Conservation (phyloP, 2,113 vertebrate species). For the Anas platyrhynchos region DNA sequence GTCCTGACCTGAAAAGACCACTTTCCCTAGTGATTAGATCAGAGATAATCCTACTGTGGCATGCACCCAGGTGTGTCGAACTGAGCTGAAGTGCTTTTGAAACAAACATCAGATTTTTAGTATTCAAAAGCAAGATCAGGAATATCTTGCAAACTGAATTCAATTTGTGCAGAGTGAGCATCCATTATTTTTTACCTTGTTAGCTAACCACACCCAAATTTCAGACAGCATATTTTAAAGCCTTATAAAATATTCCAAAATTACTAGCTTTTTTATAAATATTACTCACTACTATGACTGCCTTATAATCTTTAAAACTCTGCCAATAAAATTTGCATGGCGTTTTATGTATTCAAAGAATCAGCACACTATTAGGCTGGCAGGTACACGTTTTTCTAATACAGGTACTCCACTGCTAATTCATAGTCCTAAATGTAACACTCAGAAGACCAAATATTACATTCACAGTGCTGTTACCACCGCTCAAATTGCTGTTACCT, state of each 20-base stretch:
- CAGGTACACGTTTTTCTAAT: background rate
- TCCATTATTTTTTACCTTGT: background rate
- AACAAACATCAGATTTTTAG: slow-evolving; percentile 24
- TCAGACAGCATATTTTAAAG: background rate
- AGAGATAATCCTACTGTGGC: slow-evolving; percentile 52
- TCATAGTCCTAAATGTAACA: background rate
- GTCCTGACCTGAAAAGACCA: slow-evolving; percentile 55
- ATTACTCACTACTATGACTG: background rate
- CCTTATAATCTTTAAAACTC: background rate
- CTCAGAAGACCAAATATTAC: background rate
- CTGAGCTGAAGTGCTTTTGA: slow-evolving; percentile 49
- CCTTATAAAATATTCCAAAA: background rate
- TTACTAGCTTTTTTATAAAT: background rate
- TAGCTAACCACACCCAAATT: background rate
- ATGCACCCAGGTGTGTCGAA: slow-evolving; percentile 57
- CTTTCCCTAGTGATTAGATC: slow-evolving; percentile 61
- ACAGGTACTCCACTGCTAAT: background rate
- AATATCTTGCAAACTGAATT: slow-evolving; percentile 1
- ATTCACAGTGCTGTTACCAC: background rate
- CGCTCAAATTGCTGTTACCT: background rate
- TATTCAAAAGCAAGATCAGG: slow-evolving; percentile 20
- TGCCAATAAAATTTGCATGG: background rate
- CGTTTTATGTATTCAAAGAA: background rate
- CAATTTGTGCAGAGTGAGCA: background rate
- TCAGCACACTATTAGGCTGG: background rate